A percentile compares a stretch with the other conserved stretches of the same genome.
These are phyloP conservation scores for Dendroctonus valens DNA, from an alignment of 1,140 invertebrate species.

Conservation along the genomic window DNA sequence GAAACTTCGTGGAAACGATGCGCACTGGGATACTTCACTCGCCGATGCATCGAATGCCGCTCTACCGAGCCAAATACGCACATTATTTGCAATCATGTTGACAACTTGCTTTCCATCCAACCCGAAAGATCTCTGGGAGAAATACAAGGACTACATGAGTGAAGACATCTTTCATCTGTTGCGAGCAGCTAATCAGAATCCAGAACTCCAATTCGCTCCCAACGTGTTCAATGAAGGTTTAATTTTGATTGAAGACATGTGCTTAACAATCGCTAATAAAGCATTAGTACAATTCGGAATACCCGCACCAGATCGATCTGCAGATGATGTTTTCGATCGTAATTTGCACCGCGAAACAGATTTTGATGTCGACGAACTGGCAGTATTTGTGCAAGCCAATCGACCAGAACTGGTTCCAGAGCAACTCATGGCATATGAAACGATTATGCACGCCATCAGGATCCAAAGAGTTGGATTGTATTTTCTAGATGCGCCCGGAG, in stretches of 20 bases:
- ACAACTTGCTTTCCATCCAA: slow-evolving; percentile 33
- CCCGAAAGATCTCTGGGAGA: slow-evolving; percentile 37
- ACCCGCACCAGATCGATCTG: too few relatives aligned
- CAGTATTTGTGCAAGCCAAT: background rate
- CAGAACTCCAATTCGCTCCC: slow-evolving; percentile 5
- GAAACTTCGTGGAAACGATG: slow-evolving; percentile 46
- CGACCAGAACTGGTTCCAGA: background rate
- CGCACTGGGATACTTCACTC: slow-evolving; percentile 45
- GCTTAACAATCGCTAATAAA: too few relatives aligned
- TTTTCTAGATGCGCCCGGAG: slow-evolving; percentile 41
- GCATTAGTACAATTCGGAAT: too few relatives aligned
- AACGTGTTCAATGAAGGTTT: slow-evolving; percentile 43
- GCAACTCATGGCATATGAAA: slow-evolving; percentile 44
- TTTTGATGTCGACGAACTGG: background rate
- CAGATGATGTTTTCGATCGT: slow-evolving; percentile 47
- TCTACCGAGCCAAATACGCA: slow-evolving; percentile 49
- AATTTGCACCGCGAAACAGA: slow-evolving; percentile 41
- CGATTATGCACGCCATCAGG: slow-evolving; percentile 46
- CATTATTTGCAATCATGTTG: slow-evolving; percentile 49
- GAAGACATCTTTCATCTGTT: slow-evolving; percentile 44
- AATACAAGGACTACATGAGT: slow-evolving; percentile 49
- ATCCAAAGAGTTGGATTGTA: slow-evolving; percentile 31
- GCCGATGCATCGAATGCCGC: slow-evolving; percentile 37
- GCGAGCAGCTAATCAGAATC: slow-evolving; percentile 41
- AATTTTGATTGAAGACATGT: slow-evolving; percentile 48